Evolutionary conservation across 1,140 invertebrate genomes (phyloP).

Genomic region (Aphis craccivora): DNA sequence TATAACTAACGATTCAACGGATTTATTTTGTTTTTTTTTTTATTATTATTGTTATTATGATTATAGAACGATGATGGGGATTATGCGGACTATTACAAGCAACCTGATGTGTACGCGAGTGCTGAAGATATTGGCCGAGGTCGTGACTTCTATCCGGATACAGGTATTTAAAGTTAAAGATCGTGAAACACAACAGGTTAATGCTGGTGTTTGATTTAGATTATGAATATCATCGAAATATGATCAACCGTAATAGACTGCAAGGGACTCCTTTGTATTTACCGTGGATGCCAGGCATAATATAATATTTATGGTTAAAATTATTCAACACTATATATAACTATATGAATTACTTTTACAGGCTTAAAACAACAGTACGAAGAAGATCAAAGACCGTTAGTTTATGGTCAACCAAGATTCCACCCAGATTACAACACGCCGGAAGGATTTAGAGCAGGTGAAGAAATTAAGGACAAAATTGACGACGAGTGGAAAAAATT

Average conservation of each 20-base stretch:
- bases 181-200: background rate
- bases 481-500: slow-evolving; percentile 47
- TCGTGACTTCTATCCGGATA: slow-evolving; percentile 7
- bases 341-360: background rate
- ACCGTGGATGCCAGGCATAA: slow-evolving; percentile 44
- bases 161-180: slow-evolving; percentile 14
- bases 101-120: slow-evolving; percentile 25
- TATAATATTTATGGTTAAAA: background rate
- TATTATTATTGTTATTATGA: too few relatives aligned
- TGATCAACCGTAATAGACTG: slow-evolving; percentile 37
- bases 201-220: background rate
- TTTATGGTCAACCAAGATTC: slow-evolving; percentile 61
- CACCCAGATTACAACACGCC: slow-evolving; percentile 66
- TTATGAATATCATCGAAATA: slow-evolving; percentile 40
- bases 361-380: background rate
- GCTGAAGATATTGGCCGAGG: background rate
- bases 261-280: slow-evolving; percentile 51
- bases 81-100: background rate
- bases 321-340: background rate
- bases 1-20: background rate
- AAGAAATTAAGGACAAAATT: slow-evolving; percentile 64
- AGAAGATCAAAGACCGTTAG: background rate
- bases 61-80: background rate
- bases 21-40: background rate
- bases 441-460: slow-evolving; percentile 66